Percentiles rank a stretch among this genome's conserved stretches.
Conservation (phyloP, 2,888 invertebrate genomes). For the Bibio marci region DNA sequence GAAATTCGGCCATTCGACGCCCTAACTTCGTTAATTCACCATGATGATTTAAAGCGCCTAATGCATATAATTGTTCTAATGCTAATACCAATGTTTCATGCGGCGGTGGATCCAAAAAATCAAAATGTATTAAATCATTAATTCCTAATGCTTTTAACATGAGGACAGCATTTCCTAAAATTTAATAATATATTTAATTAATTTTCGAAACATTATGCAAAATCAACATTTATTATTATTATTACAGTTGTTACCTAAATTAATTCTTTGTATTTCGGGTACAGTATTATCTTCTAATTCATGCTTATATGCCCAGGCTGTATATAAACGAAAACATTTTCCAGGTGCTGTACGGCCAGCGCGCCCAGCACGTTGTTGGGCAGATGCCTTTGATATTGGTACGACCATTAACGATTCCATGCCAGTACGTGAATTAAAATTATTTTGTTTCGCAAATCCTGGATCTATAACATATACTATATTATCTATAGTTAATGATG, state of each 20-base stretch:
- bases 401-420: slow-evolving; percentile 98
- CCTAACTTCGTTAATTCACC: slow-evolving; percentile 96
- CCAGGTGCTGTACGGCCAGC: slow-evolving; percentile 94
- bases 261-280: slow-evolving; percentile 96
- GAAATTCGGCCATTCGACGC: slow-evolving; percentile 97
- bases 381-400: slow-evolving; percentile 96
- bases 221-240: too few relatives aligned
- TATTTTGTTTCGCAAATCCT: slow-evolving; percentile 98
- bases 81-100: slow-evolving; percentile 85
- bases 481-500: slow-evolving; percentile 96
- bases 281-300: slow-evolving; percentile 96
- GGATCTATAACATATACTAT: slow-evolving; percentile 98
- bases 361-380: slow-evolving; percentile 92
- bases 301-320: slow-evolving; percentile 96
- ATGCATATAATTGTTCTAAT: slow-evolving; percentile 90
- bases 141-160: slow-evolving; percentile 94
- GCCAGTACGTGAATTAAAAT: slow-evolving; percentile 92
- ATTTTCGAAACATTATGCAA: background rate
- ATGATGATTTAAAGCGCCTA: slow-evolving; percentile 93
- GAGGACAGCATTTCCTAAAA: slow-evolving; percentile 72
- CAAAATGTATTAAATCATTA: slow-evolving; percentile 94
- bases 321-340: slow-evolving; percentile 95
- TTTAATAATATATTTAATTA: slow-evolving; percentile 20
- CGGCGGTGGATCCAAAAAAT: slow-evolving; percentile 96
- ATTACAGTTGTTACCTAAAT: slow-evolving; percentile 41